Percentiles rank a stretch among this genome's conserved stretches.
phyloP scores from a whole-genome alignment of 1,140 invertebrate species.

The Platorchestia sp. region DNA sequence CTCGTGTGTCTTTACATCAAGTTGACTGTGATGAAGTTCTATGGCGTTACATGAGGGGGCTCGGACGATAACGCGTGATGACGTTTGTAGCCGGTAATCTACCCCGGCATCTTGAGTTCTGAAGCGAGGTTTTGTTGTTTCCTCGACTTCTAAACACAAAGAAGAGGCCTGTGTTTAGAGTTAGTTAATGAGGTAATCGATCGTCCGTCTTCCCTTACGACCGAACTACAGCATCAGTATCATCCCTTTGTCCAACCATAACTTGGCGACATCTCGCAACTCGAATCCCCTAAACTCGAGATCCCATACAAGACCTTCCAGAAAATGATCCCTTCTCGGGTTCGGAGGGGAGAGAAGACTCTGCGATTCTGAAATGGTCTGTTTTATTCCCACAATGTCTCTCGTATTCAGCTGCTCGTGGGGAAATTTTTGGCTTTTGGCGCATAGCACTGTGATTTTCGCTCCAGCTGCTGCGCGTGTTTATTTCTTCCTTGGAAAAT shows the following conservation, averaged over 20 bases:
- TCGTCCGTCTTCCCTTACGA: slow-evolving; percentile 12
- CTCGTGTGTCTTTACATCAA: neutral
- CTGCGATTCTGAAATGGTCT: neutral
- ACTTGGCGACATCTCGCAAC: slow-evolving; percentile 35
- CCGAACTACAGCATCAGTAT: slow-evolving; percentile 11
- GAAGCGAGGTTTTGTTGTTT: neutral
- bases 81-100: neutral
- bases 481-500: too few relatives aligned
- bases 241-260: slow-evolving; percentile 14
- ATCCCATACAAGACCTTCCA: slow-evolving; percentile 6
- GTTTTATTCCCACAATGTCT: neutral
- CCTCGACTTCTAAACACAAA: neutral
- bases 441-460: neutral
- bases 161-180: slow-evolving; percentile 25
- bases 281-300: neutral
- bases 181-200: slow-evolving; percentile 50
- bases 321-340: slow-evolving; percentile 6
- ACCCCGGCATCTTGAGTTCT: neutral
- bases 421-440: neutral
- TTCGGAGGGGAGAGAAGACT: neutral
- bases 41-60: neutral
- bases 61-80: neutral
- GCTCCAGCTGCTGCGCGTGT: neutral
- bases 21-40: neutral
- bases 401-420: neutral